phyloP scores from a whole-genome alignment of 2,888 invertebrate species.

The Metacarcinus magister region DNA sequence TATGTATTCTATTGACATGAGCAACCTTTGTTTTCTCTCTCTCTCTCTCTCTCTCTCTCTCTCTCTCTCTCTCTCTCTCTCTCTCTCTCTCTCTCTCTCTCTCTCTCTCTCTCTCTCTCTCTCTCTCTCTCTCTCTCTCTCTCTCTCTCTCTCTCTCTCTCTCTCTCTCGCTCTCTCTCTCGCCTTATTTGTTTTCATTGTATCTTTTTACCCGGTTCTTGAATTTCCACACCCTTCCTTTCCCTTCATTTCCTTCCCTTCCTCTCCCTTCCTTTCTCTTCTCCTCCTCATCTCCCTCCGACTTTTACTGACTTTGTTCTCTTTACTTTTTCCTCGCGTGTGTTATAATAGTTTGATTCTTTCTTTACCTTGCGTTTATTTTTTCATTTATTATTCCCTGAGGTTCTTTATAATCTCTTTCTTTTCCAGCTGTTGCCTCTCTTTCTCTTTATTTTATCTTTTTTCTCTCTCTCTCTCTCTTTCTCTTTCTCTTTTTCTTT shows the following conservation, averaged over 20 bases:
- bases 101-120: neutral
- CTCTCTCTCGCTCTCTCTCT: neutral
- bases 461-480: neutral
- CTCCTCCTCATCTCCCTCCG: neutral
- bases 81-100: too few species aligned
- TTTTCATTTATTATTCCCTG: neutral
- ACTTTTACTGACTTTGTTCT: constrained; percentile 34
- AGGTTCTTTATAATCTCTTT: neutral
- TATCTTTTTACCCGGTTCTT: neutral
- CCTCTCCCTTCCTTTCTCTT: neutral
- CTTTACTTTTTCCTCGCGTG: neutral
- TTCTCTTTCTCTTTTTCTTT: neutral
- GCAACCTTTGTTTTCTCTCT: neutral
- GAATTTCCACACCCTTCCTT: neutral
- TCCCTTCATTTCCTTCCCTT: neutral
- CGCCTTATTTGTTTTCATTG: constrained; percentile 9
- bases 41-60: too few species aligned
- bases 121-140: too few species aligned
- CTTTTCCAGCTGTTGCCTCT: neutral
- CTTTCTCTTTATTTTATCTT: neutral
- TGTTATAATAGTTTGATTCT: constrained; percentile 34
- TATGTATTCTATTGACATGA: neutral
- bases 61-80: too few species aligned
- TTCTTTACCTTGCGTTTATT: neutral
- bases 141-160: neutral